A percentile compares a stretch with the other conserved stretches of the same genome.
phyloP scores from a whole-genome alignment of 2,888 invertebrate species.

The Agonum fuliginosum region DNA sequence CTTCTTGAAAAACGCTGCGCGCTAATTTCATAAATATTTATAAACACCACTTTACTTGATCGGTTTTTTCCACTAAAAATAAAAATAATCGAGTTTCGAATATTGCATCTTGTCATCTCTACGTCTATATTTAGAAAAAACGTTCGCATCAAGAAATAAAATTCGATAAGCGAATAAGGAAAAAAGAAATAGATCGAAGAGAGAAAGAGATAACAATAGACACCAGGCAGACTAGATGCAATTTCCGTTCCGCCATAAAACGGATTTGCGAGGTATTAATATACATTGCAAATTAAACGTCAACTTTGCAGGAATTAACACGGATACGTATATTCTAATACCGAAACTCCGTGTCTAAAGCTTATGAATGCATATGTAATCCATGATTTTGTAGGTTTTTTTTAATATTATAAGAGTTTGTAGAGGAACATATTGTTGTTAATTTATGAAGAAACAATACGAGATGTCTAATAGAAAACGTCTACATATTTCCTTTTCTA shows the following conservation, averaged over 20 bases:
- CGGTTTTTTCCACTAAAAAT: neutral
- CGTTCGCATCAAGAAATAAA: constrained; percentile 2
- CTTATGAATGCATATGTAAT: too few species aligned
- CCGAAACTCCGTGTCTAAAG: too few species aligned
- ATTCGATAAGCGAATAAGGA: constrained; percentile 1
- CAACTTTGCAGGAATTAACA: constrained; percentile 8
- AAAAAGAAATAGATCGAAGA: neutral
- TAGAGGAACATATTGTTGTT: neutral
- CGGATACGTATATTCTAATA: neutral
- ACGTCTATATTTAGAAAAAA: constrained; percentile 6
- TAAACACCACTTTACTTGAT: constrained; percentile 28
- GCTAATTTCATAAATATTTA: constrained; percentile 24
- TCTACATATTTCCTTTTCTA: too few species aligned
- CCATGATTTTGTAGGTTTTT: too few species aligned
- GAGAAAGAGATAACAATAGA: neutral
- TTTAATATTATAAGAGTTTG: too few species aligned
- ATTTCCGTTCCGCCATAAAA: constrained; percentile 5
- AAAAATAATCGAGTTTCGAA: constrained; percentile 4
- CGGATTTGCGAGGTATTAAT: constrained; percentile 25
- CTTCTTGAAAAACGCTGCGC: neutral
- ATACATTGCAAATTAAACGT: constrained; percentile 33
- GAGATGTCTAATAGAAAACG: too few species aligned
- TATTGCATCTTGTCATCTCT: constrained; percentile 9
- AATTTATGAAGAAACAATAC: too few species aligned
- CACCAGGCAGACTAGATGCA: constrained; percentile 5